Conservation (phyloP, 2,888 invertebrate species). For the Pasiphila rectangulata region DNA sequence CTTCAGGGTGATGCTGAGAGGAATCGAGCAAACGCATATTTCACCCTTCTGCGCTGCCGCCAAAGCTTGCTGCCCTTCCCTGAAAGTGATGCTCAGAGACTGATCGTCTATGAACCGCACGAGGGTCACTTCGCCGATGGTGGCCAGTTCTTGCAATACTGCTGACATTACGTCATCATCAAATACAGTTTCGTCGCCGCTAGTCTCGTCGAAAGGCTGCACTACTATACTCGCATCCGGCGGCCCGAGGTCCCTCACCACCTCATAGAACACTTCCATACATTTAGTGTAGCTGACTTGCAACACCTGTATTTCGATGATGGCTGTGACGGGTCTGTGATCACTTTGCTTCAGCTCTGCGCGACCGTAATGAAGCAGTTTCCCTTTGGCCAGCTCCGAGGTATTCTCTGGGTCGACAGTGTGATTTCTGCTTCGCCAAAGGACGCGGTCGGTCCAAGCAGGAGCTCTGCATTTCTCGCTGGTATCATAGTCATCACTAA, state of each 20-base stretch:
- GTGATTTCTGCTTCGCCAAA: constrained; percentile 92
- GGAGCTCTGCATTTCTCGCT: constrained; percentile 98
- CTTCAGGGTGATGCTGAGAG: constrained; percentile 87
- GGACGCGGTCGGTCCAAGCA: constrained; percentile 98
- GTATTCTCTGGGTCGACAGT: constrained; percentile 84
- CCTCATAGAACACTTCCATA: constrained; percentile 90
- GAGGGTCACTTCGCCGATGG: constrained; percentile 93
- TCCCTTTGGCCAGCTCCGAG: constrained; percentile 88
- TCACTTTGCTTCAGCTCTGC: constrained; percentile 98
- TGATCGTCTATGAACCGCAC: constrained; percentile 92
- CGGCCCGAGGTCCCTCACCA: constrained; percentile 93
- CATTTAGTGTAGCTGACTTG: constrained; percentile 89
- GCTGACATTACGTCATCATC: constrained; percentile 90
- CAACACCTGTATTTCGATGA: constrained; percentile 93
- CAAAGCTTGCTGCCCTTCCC: constrained; percentile 93
- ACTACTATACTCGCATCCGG: constrained; percentile 97
- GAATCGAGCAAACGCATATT: constrained; percentile 84
- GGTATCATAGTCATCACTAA: constrained; percentile 99
- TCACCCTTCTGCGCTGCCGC: constrained; percentile 82
- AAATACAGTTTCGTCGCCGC: constrained; percentile 82
- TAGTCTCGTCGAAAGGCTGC: constrained; percentile 59
- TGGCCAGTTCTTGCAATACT: constrained; percentile 89
- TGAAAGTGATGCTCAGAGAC: constrained; percentile 95
- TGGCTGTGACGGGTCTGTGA: constrained; percentile 96
- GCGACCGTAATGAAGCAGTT: constrained; percentile 92